These are phyloP conservation scores for Tribolium freemani DNA, from an alignment of 2,888 invertebrate species.

Conservation along the genomic window DNA sequence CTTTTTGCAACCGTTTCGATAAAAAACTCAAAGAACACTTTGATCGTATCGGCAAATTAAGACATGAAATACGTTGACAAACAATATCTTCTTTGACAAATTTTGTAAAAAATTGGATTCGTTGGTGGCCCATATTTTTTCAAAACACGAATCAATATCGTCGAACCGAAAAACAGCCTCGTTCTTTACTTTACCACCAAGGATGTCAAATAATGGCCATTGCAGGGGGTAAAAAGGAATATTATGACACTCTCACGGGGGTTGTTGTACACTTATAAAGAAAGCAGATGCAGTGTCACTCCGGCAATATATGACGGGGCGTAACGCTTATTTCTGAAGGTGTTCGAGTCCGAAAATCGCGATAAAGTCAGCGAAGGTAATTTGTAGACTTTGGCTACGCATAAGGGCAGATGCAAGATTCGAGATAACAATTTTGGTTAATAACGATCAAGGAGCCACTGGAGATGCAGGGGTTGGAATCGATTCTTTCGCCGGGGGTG, in stretches of 20 bases:
- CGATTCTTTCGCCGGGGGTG: slow-evolving; percentile 36
- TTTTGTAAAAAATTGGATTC: slow-evolving; percentile 4
- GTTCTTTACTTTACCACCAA: slow-evolving; percentile 59
- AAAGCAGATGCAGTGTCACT: slow-evolving; percentile 61
- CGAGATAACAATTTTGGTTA: slow-evolving; percentile 33
- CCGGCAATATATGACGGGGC: slow-evolving; percentile 56
- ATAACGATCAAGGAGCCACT: slow-evolving; percentile 14
- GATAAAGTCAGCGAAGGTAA: slow-evolving; percentile 50
- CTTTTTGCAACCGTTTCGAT: slow-evolving; percentile 35
- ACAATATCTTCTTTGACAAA: slow-evolving; percentile 13
- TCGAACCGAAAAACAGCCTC: background rate
- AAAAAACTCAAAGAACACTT: slow-evolving; percentile 44
- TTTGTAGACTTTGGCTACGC: slow-evolving; percentile 38
- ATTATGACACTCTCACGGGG: slow-evolving; percentile 65
- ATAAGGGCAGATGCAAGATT: slow-evolving; percentile 39
- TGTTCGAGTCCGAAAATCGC: slow-evolving; percentile 51
- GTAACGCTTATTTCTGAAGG: slow-evolving; percentile 55
- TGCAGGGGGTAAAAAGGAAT: slow-evolving; percentile 64
- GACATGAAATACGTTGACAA: slow-evolving; percentile 49
- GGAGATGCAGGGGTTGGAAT: slow-evolving; percentile 42
- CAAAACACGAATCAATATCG: background rate
- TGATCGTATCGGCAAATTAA: slow-evolving; percentile 54
- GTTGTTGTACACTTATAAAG: slow-evolving; percentile 53
- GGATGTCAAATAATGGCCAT: slow-evolving; percentile 59
- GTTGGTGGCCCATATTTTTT: background rate